Percentiles rank a stretch among this genome's conserved stretches.
These are phyloP conservation scores for Pheosia tremula DNA, from an alignment of 2,888 invertebrate species.

Conservation along the genomic window DNA sequence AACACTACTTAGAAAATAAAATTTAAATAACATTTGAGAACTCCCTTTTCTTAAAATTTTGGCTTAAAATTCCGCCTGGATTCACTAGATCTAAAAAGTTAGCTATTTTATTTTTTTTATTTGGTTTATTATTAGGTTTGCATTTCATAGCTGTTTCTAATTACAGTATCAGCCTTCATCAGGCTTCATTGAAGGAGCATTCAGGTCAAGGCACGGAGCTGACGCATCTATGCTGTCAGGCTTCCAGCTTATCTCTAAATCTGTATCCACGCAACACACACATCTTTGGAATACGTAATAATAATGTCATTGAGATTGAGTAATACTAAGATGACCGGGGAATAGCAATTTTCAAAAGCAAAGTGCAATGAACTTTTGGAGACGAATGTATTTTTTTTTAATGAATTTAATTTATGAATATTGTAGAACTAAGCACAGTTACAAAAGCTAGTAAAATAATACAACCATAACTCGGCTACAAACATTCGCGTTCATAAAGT, in stretches of 20 bases:
- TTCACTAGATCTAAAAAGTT: too few species aligned
- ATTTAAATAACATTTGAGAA: too few species aligned
- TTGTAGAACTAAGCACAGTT: too few species aligned
- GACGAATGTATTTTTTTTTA: neutral
- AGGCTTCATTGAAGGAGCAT: constrained; percentile 25
- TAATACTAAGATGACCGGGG: neutral
- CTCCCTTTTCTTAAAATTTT: too few species aligned
- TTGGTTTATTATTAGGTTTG: neutral
- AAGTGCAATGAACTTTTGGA: neutral
- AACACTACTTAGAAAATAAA: too few species aligned
- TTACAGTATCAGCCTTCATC: constrained; percentile 27
- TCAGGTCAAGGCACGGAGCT: constrained; percentile 6
- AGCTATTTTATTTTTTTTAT: too few species aligned
- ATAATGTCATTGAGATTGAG: constrained; percentile 4
- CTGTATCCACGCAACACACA: constrained; percentile 24
- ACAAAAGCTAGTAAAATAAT: too few species aligned
- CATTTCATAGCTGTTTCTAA: constrained; percentile 19
- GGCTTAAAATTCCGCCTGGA: too few species aligned
- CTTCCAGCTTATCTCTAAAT: constrained; percentile 38
- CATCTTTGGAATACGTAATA: constrained; percentile 8
- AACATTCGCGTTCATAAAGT: too few species aligned
- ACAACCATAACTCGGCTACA: too few species aligned
- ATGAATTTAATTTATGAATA: too few species aligned
- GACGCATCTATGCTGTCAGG: constrained; percentile 18
- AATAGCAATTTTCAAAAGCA: neutral